Evolutionary conservation across 2,888 invertebrate species (phyloP).

Genomic region (Zygothrica quintamaculata): DNA sequence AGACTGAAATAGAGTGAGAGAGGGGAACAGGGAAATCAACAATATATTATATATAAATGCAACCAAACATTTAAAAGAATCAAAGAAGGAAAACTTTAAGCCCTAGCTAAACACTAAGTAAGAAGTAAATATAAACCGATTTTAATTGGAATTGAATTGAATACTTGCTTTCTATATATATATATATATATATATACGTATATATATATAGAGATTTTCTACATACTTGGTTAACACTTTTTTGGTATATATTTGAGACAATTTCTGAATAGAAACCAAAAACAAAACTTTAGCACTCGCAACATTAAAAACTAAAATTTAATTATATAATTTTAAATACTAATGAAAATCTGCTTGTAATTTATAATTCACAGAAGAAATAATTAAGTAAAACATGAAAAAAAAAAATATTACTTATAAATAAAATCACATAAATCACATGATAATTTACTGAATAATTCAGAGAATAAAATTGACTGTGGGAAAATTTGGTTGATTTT

Average conservation of each 20-base stretch:
- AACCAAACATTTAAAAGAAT: constrained; percentile 8
- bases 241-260: constrained; percentile 35
- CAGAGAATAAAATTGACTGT: not conserved
- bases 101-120: not conserved
- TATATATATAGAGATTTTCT: no score
- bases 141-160: not conserved
- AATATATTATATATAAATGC: constrained; percentile 24
- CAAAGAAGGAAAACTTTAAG: not conserved
- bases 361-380: not conserved
- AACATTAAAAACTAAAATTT: no score
- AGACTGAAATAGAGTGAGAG: not conserved
- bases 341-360: no score
- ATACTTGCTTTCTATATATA: not conserved
- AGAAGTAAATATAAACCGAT: not conserved
- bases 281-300: no score
- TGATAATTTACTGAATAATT: constrained; percentile 20
- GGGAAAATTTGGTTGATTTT: not conserved
- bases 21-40: not conserved
- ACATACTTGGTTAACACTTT: not conserved
- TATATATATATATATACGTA: no score
- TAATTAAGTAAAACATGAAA: not conserved
- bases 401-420: constrained; percentile 20
- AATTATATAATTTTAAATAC: no score
- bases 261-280: not conserved
- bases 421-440: constrained; percentile 46